Base-by-base conservation (phyloP, 2,888 invertebrate genomes). In the Limenitis camilla region DNA sequence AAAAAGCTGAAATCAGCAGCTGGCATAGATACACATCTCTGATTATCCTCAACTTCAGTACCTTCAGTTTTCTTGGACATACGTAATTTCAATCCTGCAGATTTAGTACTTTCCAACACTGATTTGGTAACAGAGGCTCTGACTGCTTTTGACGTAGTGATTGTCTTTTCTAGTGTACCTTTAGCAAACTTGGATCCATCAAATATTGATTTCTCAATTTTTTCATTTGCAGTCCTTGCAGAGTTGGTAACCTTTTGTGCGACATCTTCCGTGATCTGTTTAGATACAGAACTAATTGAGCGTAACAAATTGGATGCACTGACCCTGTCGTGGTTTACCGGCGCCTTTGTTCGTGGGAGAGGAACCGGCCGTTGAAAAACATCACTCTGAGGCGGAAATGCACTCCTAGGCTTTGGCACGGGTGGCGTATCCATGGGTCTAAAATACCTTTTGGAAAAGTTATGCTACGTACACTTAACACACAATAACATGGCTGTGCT, bases 31-130 rank as follows among this genome's bases (percentile, higher is more conserved):
- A 88, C 82, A 69, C 89, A 89, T 55, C 90, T 78, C 35, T 84
- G 82, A 30, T 72, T 62, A 10, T 76, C 72, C 6, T 51, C 57
- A 28, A 69, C 68, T 38, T 70, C 71, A 9, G 45, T 42, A 38
- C 49, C 61, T 2, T 78, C 80, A 27, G 55, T 30, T 62, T 75
- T 85, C 57, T 72, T 82, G 2, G 70, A 60, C 39, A 72, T 71
- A 1, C 83, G 68, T 35, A 86, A 61, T 75, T 84, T 75, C 72
- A 89, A 86, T 19, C 90, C 88, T 1, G 90, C 89, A 52, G 85
- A 88, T 61, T 89, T 85, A 0, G 92, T 92, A 49, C 90, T 88
- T 66, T 91, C 91, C 47, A 92, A 89, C 2, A 92, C 90, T 39
- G 91, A 91, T 60, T 90, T 91, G 4, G 88, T 85, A 10, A 90